These are phyloP conservation scores for Drosophila nigromelanica DNA, from an alignment of 1,140 invertebrate species.

Conservation along the genomic window DNA sequence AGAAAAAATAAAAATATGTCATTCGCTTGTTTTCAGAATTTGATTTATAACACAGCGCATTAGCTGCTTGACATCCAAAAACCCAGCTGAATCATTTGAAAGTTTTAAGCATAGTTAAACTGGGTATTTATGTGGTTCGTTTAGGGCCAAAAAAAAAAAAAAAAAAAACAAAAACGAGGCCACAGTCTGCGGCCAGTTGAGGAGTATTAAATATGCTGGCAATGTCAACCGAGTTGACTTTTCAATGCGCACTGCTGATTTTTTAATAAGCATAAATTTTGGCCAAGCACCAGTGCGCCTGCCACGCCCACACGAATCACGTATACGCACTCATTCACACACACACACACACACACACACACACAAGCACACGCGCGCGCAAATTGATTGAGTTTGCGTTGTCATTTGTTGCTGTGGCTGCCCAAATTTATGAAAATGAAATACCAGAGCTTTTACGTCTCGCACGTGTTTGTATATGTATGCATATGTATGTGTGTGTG, in stretches of 20 bases:
- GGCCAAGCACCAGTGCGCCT: slow-evolving; percentile 55
- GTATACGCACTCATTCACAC: slow-evolving; percentile 29
- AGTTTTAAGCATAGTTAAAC: not conserved
- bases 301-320: slow-evolving; percentile 17
- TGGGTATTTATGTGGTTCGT: not conserved
- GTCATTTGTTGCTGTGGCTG: slow-evolving; percentile 73
- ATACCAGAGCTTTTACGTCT: slow-evolving; percentile 68
- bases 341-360: slow-evolving; percentile 35
- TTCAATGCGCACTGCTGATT: slow-evolving; percentile 71
- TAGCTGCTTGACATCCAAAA: too few species aligned
- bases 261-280: slow-evolving; percentile 77
- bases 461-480: slow-evolving; percentile 57
- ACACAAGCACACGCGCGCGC: slow-evolving; percentile 42
- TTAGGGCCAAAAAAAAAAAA: not conserved
- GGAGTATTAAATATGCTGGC: slow-evolving; percentile 8
- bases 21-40: not conserved
- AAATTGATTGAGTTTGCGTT: slow-evolving; percentile 78
- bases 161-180: not conserved
- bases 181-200: not conserved
- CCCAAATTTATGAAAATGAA: slow-evolving; percentile 74
- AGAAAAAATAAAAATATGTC: too few species aligned
- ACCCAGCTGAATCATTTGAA: not conserved
- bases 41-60: not conserved
- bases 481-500: not conserved
- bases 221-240: slow-evolving; percentile 62